Evolutionary conservation across 2,113 vertebrate genomes (phyloP), one percentile per base, ranked within the genome.

Genomic region (Oriolus oriolus): DNA sequence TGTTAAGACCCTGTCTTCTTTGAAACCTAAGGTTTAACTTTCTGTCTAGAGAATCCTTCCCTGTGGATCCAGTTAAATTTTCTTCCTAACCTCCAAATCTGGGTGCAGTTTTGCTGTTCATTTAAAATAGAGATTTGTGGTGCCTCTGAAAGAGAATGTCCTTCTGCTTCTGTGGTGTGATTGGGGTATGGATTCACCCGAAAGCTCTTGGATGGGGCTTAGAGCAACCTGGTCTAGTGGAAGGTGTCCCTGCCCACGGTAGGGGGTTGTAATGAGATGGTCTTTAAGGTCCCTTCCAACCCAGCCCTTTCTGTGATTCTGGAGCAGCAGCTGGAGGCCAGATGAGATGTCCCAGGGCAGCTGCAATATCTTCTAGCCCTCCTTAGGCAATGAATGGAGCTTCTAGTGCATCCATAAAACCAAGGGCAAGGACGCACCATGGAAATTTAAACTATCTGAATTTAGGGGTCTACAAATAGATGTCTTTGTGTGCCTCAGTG

Each of bases 321-420:
- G 45, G 44, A 78, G 59, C 64, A 71, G 57, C 42, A 41, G 27
- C 49, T 64, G 59, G 59, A 82, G 64, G 49, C 59, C 18, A 19
- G 57, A 24, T 35, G 35, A 64, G 50, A 16, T 54, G 45, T 54
- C 44, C 20, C 64, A 14, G 42, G 28, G 53, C 37, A 64, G n/a
- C 13, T 47, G n/a, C 47, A 41, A 24, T 8, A 6, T 16, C 16
- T 76, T 49, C 28, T 39, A 9, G 16, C 31, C 13, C 11, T 71
- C 0, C 35, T 9, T 7, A 56, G 22, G 31, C 47, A 49, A 1
- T 1, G 5, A 28, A 16, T 6, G 26, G 45, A 50, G 22, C 39
- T 73, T 52, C 44, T 21, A 10, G 28, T 65, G 18, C 27, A 44
- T 87, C 52, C 18, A 2, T 63, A 57, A 56, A 63, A 35, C 10